Evolutionary conservation across 1,140 invertebrate species (phyloP), one percentile per base, ranked within the genome.

Genomic region (Asbolus verrucosus): DNA sequence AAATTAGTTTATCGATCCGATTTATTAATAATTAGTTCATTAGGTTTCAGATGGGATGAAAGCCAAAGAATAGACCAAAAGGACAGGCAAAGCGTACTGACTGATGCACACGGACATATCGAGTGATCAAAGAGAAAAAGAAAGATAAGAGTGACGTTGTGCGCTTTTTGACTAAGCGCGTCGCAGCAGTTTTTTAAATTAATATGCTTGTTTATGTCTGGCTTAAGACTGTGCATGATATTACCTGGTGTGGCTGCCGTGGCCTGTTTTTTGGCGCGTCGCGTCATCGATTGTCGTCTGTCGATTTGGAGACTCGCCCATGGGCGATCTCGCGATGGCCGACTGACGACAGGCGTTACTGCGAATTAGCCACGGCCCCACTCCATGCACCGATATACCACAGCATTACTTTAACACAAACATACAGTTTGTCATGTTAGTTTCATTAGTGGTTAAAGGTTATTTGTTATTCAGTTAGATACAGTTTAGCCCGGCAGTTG

Each of bases 1-100:
- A 30, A 30, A 63, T 69, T 73, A 63, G 68, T 74, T 78, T 72
- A 70, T 69, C 16, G 31, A 62, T 62, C 63, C 62, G 60, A 16
- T 74, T 71, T 67, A 71, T 66, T 61, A 43, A 65, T 65, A 54
- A 54, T 67, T 67, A 38, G 31, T 70, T 73, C 60, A 54, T 33
- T 71, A 67, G 77, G 75, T 76, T 76, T 76, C 62, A 78, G 75
- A 78, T 73, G 72, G 78, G 78, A 76, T 75, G 66, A 77, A 77
- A 79, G 77, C 77, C 69, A 77, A 74, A 79, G 78, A 79, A 76
- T 62, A 78, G 75, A 78, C 72, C 38, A 77, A 72, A 75, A 77
- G 74, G 71, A 78, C 59, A 76, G 73, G 73, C 75, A 73, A 78
- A 78, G 74, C 73, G 71, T 69, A 65, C 69, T 71, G 46, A 73